Evolutionary conservation across 2,113 vertebrate species (phyloP), one percentile per base, ranked within the genome.

Genomic region (Gambusia affinis): DNA sequence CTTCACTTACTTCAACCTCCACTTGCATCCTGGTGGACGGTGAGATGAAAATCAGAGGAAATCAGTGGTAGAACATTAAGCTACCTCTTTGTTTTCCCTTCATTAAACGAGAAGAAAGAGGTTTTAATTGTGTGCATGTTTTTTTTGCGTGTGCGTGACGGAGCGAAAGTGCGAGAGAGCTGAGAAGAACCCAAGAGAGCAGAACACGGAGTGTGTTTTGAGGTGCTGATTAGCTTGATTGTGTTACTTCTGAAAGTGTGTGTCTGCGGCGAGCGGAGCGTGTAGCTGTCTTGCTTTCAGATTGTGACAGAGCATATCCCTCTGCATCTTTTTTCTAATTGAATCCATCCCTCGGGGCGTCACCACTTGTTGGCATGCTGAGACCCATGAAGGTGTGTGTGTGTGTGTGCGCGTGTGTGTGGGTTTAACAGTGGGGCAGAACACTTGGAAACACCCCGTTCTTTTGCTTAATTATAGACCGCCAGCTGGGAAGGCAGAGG

Each of bases 401-500:
- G 62, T 63, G 47, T 39, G 65, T 63, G 51, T 73, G 42, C 12
- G 42, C 11, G 42, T 47, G 39, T 42, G 39, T 42, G 14, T 15
- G 14, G 2, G 35, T 37, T 47, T 78, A 64, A 67, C 37, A 15
- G 30, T 66, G 63, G 76, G 70, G 51, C 66, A 72, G 60, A 76
- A 64, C 63, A 69, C 61, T 39, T 70, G 29, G 72, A 65, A 75
- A 70, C 63, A 51, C 67, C 70, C 76, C 78, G 60, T 70, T 60
- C 76, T 44, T 83, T 81, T 85, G 82, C 89, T 88, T 92, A 92
- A 92, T 92, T 89, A 91, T 89, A 87, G 76, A 79, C 70, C 77
- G 60, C 60, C 79, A 85, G 87, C 84, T 87, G 82, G 67, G 75
- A 73, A 84, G 76, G 63, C 19, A 33, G 73, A 87, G 74, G 85